phyloP scores from a whole-genome alignment of 2,888 invertebrate genomes.

The Pantelozetes paolii region DNA sequence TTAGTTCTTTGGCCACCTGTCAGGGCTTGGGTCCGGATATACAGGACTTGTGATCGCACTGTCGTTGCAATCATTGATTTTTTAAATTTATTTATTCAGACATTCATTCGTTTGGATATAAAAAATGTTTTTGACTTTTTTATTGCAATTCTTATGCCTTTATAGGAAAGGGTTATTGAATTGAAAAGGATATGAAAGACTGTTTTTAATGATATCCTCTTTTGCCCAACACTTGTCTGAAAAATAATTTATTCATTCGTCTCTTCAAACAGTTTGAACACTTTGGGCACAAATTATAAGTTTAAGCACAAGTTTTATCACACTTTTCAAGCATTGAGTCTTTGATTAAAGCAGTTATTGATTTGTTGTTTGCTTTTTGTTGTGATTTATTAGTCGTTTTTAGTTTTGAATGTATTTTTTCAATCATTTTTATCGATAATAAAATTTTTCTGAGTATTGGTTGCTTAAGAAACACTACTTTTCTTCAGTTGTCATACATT shows the following conservation, averaged over 20 bases:
- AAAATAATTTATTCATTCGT: not conserved
- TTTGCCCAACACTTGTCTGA: not conserved
- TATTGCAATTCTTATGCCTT: not conserved
- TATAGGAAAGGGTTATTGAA: not conserved
- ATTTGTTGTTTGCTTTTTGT: constrained; percentile 1
- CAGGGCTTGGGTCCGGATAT: no score
- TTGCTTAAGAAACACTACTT: not conserved
- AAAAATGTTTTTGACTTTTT: not conserved
- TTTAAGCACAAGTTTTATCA: not conserved
- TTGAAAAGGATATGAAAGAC: not conserved
- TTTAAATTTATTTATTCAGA: no score
- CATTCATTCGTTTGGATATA: no score
- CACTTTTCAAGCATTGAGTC: not conserved
- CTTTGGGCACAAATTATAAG: not conserved
- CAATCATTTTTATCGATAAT: not conserved
- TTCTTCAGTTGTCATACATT: not conserved
- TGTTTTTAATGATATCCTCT: not conserved
- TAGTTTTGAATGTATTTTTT: not conserved
- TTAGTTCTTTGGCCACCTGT: no score
- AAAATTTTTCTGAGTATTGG: not conserved
- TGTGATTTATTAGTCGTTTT: no score
- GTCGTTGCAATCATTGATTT: no score
- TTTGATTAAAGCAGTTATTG: constrained; percentile 7
- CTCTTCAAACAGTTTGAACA: not conserved
- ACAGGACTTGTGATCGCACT: no score